Evolutionary conservation across 2,888 invertebrate genomes (phyloP).

Genomic region (Petrophora chlorosata): DNA sequence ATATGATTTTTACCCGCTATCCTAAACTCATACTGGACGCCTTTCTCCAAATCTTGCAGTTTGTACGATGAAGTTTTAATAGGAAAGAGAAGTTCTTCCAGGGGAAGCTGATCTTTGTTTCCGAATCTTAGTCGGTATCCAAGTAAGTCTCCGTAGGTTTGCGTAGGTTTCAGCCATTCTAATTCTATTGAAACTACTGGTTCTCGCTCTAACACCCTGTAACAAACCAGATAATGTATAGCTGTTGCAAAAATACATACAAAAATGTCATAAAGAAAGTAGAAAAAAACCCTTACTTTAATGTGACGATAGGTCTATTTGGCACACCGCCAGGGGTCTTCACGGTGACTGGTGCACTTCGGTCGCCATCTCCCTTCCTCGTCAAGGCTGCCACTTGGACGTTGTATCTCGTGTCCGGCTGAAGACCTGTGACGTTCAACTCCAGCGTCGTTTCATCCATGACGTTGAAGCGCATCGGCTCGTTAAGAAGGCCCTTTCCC

Average conservation of each 20-base stretch:
- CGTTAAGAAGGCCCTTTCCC: constrained; percentile 92
- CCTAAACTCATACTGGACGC: constrained; percentile 97
- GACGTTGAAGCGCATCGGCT: constrained; percentile 94
- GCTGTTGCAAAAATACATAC: constrained; percentile 24
- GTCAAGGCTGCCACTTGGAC: constrained; percentile 98
- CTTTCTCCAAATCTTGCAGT: constrained; percentile 93
- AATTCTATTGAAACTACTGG: constrained; percentile 95
- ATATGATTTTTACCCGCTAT: constrained; percentile 98
- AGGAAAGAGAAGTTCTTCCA: constrained; percentile 89
- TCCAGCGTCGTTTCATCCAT: constrained; percentile 90
- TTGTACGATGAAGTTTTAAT: constrained; percentile 87
- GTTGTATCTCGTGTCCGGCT: constrained; percentile 97
- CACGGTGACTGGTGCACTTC: constrained; percentile 92
- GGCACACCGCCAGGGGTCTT: constrained; percentile 97
- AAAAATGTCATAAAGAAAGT: too few species aligned
- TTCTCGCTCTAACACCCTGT: constrained; percentile 92
- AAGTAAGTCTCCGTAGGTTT: constrained; percentile 94
- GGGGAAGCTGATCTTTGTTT: constrained; percentile 88
- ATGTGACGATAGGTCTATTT: constrained; percentile 90
- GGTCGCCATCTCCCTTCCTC: constrained; percentile 97
- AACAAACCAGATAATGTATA: constrained; percentile 45
- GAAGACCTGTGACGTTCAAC: constrained; percentile 93
- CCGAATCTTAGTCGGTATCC: constrained; percentile 95
- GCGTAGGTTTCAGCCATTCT: constrained; percentile 95
- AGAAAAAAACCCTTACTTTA: constrained; percentile 92